Evolutionary conservation across 2,113 vertebrate genomes (phyloP), one percentile per base, ranked within the genome.

Genomic region (Climacteris rufus): DNA sequence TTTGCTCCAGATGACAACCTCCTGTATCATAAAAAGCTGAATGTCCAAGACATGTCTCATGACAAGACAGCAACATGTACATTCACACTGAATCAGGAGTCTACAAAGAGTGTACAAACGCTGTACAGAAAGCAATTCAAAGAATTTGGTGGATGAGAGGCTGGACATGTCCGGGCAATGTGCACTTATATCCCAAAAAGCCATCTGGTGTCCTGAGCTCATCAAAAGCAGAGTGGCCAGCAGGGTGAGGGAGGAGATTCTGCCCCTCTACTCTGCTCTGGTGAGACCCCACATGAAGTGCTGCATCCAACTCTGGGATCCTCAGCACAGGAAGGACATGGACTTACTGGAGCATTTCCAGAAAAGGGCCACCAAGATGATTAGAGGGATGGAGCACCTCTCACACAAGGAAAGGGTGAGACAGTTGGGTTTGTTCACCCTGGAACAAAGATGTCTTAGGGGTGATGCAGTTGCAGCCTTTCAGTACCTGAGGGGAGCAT

Each of bases 361-460:
- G 47, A 63, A 28, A 10, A 76, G 21, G 30, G 10, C 39, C 11
- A 27, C 17, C 11, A 40, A 40, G n/a, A 22, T 68, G 24, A 45
- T 45, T n/a, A 68, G 39, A 35, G 47, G 14, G 17, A 19, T 54
- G 54, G n/a, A 68, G 24, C 24, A 47, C 11, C 3, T 61, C n/a
- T 69, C 21, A 47, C 40, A 27, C 21, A 23, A 69, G 39, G 47
- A 76, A 76, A 53, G 21, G 21, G 1, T 1, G 11, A 83, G 40
- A 61, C 13, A 54, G n/a, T 18, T 82, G 8, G 1, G 7, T 47
- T 40, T 68, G 4, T 11, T 68, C 24, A 31, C 6, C 16, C 30
- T 47, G 39, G 63, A 42, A 42, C n/a, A 47, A 54, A 47, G n/a
- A 30, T 0, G 0, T 5, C 47, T 40, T 61, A 25, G 9, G 10